Evolutionary conservation across 2,113 vertebrate species (phyloP), one percentile per base, ranked within the genome.

Genomic region (Sturnira hondurensis): DNA sequence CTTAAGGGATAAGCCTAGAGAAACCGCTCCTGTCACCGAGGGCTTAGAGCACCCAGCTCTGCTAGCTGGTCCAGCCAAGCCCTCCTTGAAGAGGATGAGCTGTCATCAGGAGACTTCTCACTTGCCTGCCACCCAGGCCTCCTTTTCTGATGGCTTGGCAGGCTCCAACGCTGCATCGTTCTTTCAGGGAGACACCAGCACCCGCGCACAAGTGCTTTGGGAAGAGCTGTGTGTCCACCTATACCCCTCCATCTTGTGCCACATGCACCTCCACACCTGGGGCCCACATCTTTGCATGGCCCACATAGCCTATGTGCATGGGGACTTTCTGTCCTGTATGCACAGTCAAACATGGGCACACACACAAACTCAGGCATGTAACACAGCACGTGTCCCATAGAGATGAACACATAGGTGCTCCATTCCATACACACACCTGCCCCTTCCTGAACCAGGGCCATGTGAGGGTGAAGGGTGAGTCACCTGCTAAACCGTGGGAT

Each of bases 401-500:
- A 78, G 82, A 45, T 16, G 36, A 63, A 65, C 47, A 68, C 93
- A 77, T n/a, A 17, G 61, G 22, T 67, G 19, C 56, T 56, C 17
- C 67, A 10, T 68, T 76, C 87, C 36, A 7, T 36, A 91, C 28
- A 56, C 36, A 13, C 67, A 6, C 24, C 12, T 63, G 12, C 28
- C 43, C 88, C 50, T 93, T 91, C 63, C 74, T 11, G 38, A 67
- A 33, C 20, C 17, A 77, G 26, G 28, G 87, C 80, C 58, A 52
- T 8, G 7, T 38, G 28, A 93, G 65, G 95, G 17, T 86, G 6
- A 92, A 45, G 28, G 4, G 5, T 94, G 96, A 96, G 41, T 97
- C 96, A 95, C 71, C 50, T 73, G 81, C 41, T 63, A 95, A 92
- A 33, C 73, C 10, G 10, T 82, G 85, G 15, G 61, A 96, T 61